Evolutionary conservation across 2,888 invertebrate species (phyloP), one percentile per base, ranked within the genome.

Genomic region (Arge pagana): DNA sequence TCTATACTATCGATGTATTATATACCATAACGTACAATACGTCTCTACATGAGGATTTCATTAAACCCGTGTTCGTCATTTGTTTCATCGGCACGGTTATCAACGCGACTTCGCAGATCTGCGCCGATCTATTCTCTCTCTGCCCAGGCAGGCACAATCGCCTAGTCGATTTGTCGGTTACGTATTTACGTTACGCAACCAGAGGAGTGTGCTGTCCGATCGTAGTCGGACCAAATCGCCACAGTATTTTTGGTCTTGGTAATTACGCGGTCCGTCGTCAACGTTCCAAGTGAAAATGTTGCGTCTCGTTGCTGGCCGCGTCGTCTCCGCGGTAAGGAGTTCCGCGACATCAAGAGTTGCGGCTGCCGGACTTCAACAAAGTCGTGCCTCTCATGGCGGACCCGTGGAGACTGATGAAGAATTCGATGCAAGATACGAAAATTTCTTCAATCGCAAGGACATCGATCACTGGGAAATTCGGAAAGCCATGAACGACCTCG

Each of bases 381-480:
- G 75, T 50, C 66, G 69, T 48, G 62, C 65, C 18, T 58, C 76
- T 11, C 83, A 83, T 63, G 81, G 74, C 7, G 80, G 78, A 8
- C 74, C 80, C 33, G 81, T 82, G 18, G 92, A 93, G 77, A 84
- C 88, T 30, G 92, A 92, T 59, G 93, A 90, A 69, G 89, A 91
- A 70, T 93, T 94, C 77, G 93, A 95, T 77, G 79, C 82, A 64
- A 85, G 89, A 73, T 94, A 89, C 75, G 89, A 88, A 72, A 82
- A 85, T 35, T 96, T 84, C 78, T 94, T 96, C 81, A 90, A 86
- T 76, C 86, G 91, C 55, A 80, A 83, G 55, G 91, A 94, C 68
- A 92, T 96, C 73, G 96, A 96, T 77, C 89, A 90, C 48, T 97
- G 96, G 97, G 94, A 96, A 80, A 82, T 94, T 65, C 88, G 96